Percentiles rank a stretch among this genome's conserved stretches.
phyloP scores from a whole-genome alignment of 2,113 vertebrate species.

The Carassius gibelio region DNA sequence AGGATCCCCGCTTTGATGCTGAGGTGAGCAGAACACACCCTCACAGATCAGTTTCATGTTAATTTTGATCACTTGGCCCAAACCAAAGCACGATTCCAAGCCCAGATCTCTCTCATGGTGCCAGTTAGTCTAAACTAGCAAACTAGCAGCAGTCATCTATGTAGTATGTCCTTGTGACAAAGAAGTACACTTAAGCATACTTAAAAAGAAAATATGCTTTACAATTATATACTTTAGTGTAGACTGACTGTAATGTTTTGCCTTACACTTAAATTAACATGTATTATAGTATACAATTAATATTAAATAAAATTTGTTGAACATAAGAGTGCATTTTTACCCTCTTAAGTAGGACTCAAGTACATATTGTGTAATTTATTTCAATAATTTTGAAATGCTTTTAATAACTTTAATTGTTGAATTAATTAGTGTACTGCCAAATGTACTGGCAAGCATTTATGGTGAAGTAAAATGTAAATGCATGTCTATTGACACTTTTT shows the following conservation, averaged over 20 bases:
- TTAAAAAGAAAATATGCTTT: not conserved
- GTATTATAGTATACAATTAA: too few relatives aligned
- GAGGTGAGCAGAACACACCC: slow-evolving; percentile 67
- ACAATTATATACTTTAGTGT: too few relatives aligned
- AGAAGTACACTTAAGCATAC: not conserved
- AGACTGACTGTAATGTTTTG: too few relatives aligned
- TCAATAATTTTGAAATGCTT: too few relatives aligned
- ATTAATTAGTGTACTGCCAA: too few relatives aligned
- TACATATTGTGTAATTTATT: not conserved
- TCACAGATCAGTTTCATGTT: not conserved
- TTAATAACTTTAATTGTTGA: too few relatives aligned
- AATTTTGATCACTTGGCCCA: not conserved
- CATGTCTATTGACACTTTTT: too few relatives aligned
- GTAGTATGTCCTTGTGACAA: not conserved
- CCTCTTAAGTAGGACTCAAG: not conserved
- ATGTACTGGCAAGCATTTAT: not conserved
- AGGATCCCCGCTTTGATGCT: slow-evolving; percentile 82
- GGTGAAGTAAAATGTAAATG: too few relatives aligned
- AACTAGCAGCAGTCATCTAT: not conserved
- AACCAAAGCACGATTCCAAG: not conserved
- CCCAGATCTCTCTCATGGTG: not conserved
- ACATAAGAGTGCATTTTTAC: too few relatives aligned
- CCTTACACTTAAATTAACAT: too few relatives aligned
- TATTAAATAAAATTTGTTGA: too few relatives aligned
- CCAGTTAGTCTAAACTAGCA: not conserved